Percentiles rank a stretch among this genome's conserved stretches.
These are phyloP conservation scores for Dioctria rufipes DNA, from an alignment of 2,888 invertebrate genomes.

Conservation along the genomic window DNA sequence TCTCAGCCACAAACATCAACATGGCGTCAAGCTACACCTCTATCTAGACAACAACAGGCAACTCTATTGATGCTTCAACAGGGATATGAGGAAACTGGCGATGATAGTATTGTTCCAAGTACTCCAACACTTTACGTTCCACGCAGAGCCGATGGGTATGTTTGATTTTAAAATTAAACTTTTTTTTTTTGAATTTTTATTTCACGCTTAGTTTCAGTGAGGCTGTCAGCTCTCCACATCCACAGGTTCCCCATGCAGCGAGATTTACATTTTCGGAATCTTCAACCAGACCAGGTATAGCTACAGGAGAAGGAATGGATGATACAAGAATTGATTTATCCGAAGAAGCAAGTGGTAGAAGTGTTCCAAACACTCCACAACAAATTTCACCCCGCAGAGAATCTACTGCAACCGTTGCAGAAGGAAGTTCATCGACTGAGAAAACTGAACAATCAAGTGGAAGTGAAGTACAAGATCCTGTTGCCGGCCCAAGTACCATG, in stretches of 20 bases:
- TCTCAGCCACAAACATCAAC: constrained; percentile 56
- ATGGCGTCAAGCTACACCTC: constrained; percentile 67
- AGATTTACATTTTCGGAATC: constrained; percentile 78
- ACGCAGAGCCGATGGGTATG: constrained; percentile 81
- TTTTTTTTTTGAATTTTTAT: background rate
- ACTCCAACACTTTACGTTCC: constrained; percentile 91
- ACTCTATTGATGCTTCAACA: constrained; percentile 65
- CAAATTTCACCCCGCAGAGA: constrained; percentile 74
- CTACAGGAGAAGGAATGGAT: constrained; percentile 78
- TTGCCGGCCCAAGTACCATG: constrained; percentile 62
- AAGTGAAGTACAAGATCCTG: constrained; percentile 61
- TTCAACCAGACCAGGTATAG: constrained; percentile 58
- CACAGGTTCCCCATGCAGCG: constrained; percentile 78
- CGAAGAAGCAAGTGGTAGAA: constrained; percentile 73
- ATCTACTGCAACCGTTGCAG: constrained; percentile 63
- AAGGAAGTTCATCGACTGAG: constrained; percentile 63
- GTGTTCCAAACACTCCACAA: constrained; percentile 79
- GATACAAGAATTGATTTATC: constrained; percentile 77
- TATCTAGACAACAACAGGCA: constrained; percentile 67
- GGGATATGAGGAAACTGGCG: constrained; percentile 71
- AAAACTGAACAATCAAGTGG: constrained; percentile 68
- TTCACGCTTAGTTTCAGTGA: constrained; percentile 79
- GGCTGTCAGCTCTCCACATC: constrained; percentile 92
- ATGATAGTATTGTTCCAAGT: constrained; percentile 87
- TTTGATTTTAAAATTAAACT: constrained; percentile 68